Conservation (phyloP, 1,140 invertebrate genomes). For the Acarapis woodi region DNA sequence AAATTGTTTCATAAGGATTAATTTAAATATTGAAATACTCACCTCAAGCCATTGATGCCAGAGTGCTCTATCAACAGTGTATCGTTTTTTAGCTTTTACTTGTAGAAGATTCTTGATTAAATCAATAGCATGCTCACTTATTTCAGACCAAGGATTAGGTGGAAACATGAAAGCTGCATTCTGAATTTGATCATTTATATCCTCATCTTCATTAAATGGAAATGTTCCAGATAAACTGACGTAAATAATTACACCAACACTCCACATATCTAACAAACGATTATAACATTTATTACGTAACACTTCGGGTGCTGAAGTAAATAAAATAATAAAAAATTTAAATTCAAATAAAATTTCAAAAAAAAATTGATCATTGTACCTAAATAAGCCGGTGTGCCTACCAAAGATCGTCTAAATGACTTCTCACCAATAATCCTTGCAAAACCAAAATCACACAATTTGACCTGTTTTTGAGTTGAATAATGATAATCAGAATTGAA, state of each 20-base stretch:
- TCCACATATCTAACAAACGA: conserved; percentile 96
- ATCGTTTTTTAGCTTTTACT: conserved; percentile 90
- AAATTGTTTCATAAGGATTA: background rate
- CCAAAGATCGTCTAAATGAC: conserved; percentile 81
- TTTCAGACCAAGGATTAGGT: conserved; percentile 86
- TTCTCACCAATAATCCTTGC: conserved; percentile 94
- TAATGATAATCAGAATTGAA: conserved; percentile 3
- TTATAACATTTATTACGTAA: conserved; percentile 95
- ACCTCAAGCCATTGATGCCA: conserved; percentile 77
- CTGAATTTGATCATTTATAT: conserved; percentile 96
- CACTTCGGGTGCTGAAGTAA: conserved; percentile 98
- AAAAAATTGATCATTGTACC: no score
- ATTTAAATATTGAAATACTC: conserved; percentile 9
- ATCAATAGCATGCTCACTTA: conserved; percentile 87
- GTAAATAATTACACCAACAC: conserved; percentile 92
- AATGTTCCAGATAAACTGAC: conserved; percentile 85
- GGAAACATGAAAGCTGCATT: conserved; percentile 99
- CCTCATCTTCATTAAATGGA: conserved; percentile 97
- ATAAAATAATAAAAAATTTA: no score
- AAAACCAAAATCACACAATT: conserved; percentile 96
- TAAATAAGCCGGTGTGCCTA: conserved; percentile 86
- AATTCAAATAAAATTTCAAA: no score
- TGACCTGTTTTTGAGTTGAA: conserved; percentile 27
- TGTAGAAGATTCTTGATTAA: conserved; percentile 89
- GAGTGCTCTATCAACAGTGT: conserved; percentile 83